Percentiles rank a stretch among this genome's conserved stretches.
Evolutionary conservation across 2,113 vertebrate genomes (phyloP).

Genomic region (Tetraodon nigroviridis): DNA sequence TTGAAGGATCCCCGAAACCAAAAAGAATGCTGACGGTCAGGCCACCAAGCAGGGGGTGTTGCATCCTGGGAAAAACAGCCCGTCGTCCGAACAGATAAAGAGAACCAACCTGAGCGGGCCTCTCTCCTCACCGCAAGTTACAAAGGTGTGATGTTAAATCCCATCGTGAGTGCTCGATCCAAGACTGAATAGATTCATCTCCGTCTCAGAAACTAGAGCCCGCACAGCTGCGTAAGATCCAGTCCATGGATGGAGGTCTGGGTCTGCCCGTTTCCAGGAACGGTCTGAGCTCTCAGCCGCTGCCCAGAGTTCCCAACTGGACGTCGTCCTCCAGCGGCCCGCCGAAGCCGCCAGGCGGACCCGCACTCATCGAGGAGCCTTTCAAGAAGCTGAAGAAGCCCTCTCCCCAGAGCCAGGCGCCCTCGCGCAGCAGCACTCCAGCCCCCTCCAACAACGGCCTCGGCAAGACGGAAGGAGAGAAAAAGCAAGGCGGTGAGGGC

Average conservation of each 20-base stretch:
- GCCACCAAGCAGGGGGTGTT: conserved; percentile 59
- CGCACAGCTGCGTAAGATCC: conserved; percentile 69
- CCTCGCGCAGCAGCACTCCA: conserved; percentile 55
- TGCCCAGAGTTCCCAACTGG: conserved; percentile 67
- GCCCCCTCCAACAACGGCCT: conserved; percentile 51
- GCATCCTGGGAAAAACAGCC: conserved; percentile 48
- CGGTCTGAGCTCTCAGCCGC: conserved; percentile 52
- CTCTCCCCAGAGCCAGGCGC: conserved; percentile 51
- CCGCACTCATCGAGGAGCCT: conserved; percentile 64
- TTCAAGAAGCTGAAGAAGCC: conserved; percentile 80
- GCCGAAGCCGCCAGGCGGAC: conserved; percentile 44
- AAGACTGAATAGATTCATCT: too few relatives aligned
- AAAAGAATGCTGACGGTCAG: conserved; percentile 73
- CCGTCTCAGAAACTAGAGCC: conserved; percentile 73
- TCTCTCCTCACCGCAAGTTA: conserved; percentile 64
- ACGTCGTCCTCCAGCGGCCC: conserved; percentile 49
- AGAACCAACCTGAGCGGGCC: conserved; percentile 69
- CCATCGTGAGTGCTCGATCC: too few relatives aligned
- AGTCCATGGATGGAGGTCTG: conserved; percentile 76
- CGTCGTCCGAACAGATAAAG: conserved; percentile 65
- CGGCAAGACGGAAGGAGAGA: conserved; percentile 46
- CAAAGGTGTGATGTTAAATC: conserved; percentile 68
- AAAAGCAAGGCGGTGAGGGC: conserved; percentile 64
- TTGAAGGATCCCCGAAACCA: conserved; percentile 79
- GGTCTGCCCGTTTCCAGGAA: conserved; percentile 73